phyloP scores from a whole-genome alignment of 1,140 invertebrate species.

The Chironomus tepperi region DNA sequence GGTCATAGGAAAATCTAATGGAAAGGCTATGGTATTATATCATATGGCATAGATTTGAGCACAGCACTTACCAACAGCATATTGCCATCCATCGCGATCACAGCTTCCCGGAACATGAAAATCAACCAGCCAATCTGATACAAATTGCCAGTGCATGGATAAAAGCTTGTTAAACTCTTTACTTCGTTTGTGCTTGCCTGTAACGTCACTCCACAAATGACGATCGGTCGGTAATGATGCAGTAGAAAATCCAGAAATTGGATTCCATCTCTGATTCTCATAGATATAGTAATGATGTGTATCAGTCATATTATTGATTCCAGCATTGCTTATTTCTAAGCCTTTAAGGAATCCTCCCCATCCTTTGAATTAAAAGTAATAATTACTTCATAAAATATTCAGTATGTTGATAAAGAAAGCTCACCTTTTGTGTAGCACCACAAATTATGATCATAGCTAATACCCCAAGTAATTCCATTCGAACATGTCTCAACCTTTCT shows the following conservation, averaged over 20 bases:
- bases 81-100: slow-evolving; percentile 88
- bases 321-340: slow-evolving; percentile 52
- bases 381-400: too few species aligned
- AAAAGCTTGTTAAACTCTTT: slow-evolving; percentile 76
- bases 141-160: slow-evolving; percentile 83
- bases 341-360: slow-evolving; percentile 77
- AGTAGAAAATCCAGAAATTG: slow-evolving; percentile 65
- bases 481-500: slow-evolving; percentile 64
- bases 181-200: slow-evolving; percentile 68
- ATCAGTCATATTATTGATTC: slow-evolving; percentile 70
- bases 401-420: too few species aligned
- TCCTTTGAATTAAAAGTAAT: too few species aligned
- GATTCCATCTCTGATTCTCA: slow-evolving; percentile 93
- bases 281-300: slow-evolving; percentile 79
- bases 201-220: slow-evolving; percentile 82
- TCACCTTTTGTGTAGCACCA: slow-evolving; percentile 80
- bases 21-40: too few species aligned
- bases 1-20: slow-evolving; percentile 66
- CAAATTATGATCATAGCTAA: slow-evolving; percentile 72
- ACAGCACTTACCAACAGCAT: slow-evolving; percentile 50
- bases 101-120: slow-evolving; percentile 81
- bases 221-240: slow-evolving; percentile 79
- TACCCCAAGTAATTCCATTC: slow-evolving; percentile 75
- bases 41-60: too few species aligned
- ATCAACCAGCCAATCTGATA: slow-evolving; percentile 84